Evolutionary conservation across 1,140 invertebrate genomes (phyloP).

Genomic region (Aphelinus certus): DNA sequence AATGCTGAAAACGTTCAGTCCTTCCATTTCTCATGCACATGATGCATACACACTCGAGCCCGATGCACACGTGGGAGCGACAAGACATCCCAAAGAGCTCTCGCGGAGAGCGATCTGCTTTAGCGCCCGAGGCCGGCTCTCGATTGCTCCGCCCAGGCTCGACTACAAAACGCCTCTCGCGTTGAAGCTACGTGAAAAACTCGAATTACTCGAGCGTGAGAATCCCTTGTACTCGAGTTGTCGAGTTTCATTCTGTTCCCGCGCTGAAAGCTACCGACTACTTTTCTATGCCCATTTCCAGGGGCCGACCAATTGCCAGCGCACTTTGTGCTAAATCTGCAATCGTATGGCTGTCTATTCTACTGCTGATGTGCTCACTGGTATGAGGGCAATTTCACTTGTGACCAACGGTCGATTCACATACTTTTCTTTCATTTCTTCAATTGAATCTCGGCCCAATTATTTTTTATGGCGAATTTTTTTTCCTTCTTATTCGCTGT

Average conservation of each 20-base stretch:
- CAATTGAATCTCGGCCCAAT: too few relatives aligned
- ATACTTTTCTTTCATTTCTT: too few relatives aligned
- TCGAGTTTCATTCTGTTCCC: slow-evolving; percentile 24
- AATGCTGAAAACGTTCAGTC: background rate
- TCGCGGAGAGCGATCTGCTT: slow-evolving; percentile 35
- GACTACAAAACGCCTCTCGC: slow-evolving; percentile 18
- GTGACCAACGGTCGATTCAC: too few relatives aligned
- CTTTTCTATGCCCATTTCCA: background rate
- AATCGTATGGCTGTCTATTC: background rate
- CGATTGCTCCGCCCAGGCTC: slow-evolving; percentile 8
- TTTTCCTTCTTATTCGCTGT: too few relatives aligned
- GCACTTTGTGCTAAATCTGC: background rate
- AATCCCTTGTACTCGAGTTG: slow-evolving; percentile 29
- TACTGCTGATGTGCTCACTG: too few relatives aligned
- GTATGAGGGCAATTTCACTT: too few relatives aligned
- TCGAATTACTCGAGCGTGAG: slow-evolving; percentile 21
- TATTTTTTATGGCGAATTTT: too few relatives aligned
- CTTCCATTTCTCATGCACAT: background rate
- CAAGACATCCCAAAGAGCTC: background rate
- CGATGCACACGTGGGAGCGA: too few relatives aligned
- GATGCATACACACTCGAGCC: background rate
- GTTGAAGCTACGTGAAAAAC: slow-evolving; percentile 19
- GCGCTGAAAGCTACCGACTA: slow-evolving; percentile 12
- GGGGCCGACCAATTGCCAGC: background rate
- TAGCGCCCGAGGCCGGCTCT: slow-evolving; percentile 42